Conservation (phyloP, 2,888 invertebrate genomes). For the Pandemis heparana region DNA sequence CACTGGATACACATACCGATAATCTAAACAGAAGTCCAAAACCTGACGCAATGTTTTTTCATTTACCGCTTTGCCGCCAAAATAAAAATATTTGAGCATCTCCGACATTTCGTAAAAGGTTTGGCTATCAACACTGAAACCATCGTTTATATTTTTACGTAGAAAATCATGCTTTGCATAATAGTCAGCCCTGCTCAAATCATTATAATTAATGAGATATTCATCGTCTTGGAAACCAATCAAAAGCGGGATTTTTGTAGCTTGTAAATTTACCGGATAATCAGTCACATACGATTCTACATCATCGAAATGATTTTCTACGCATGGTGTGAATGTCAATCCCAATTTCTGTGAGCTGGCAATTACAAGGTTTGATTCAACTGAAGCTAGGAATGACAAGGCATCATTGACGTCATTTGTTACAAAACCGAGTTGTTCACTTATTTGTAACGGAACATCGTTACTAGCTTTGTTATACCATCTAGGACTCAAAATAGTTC, state of each 20-base stretch:
- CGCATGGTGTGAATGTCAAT: slow-evolving; percentile 23
- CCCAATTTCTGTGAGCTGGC: slow-evolving; percentile 15
- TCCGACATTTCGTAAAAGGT: slow-evolving; percentile 46
- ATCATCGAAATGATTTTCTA: slow-evolving; percentile 39
- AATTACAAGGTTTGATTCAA: slow-evolving; percentile 21
- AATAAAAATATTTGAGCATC: slow-evolving; percentile 51
- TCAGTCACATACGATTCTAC: slow-evolving; percentile 48
- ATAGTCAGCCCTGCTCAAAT: neutral
- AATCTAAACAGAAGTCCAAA: slow-evolving; percentile 54
- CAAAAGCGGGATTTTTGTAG: slow-evolving; percentile 29
- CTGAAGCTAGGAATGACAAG: slow-evolving; percentile 19
- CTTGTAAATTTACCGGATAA: slow-evolving; percentile 20
- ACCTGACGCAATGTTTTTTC: slow-evolving; percentile 42
- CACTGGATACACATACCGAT: slow-evolving; percentile 52
- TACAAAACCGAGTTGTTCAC: slow-evolving; percentile 11
- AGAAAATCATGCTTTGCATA: slow-evolving; percentile 31
- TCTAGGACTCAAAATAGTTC: neutral
- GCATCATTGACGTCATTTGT: slow-evolving; percentile 28
- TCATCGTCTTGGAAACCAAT: slow-evolving; percentile 40
- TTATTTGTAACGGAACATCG: slow-evolving; percentile 20
- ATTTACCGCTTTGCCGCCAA: slow-evolving; percentile 50
- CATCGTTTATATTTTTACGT: slow-evolving; percentile 26
- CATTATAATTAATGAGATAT: neutral
- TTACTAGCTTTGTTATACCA: slow-evolving; percentile 49
- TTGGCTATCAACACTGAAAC: slow-evolving; percentile 47